Percentiles rank a stretch among this genome's conserved stretches.
These are phyloP conservation scores for Caenorhabditis zanzibari DNA, from an alignment of 2,888 invertebrate species.

Conservation along the genomic window DNA sequence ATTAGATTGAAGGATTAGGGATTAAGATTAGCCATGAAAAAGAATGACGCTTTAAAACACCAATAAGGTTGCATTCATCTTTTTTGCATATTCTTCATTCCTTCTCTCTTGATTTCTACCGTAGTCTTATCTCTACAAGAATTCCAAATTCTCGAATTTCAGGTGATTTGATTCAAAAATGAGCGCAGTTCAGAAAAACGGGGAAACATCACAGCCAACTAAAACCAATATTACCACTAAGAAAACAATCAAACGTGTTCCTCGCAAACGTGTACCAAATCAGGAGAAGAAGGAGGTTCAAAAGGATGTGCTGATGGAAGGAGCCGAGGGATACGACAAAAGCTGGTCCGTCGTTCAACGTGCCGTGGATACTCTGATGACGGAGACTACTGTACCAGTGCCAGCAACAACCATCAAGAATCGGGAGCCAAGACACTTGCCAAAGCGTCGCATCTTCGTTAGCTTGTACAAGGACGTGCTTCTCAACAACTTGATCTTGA, in stretches of 20 bases:
- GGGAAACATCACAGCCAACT: constrained; percentile 21
- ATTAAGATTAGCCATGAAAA: constrained; percentile 39
- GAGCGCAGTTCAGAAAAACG: constrained; percentile 54
- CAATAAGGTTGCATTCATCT: constrained; percentile 24
- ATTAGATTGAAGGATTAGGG: constrained; percentile 44
- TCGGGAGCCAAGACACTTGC: constrained; percentile 54
- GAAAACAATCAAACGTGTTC: constrained; percentile 35
- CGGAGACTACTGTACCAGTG: constrained; percentile 50
- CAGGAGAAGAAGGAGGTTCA: constrained; percentile 22
- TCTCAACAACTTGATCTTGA: constrained; percentile 52
- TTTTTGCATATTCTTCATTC: background rate
- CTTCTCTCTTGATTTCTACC: background rate
- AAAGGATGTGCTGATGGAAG: constrained; percentile 43
- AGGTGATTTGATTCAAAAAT: constrained; percentile 55
- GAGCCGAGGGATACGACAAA: constrained; percentile 43
- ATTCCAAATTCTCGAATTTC: constrained; percentile 15
- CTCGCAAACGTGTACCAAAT: constrained; percentile 48
- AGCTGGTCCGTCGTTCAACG: constrained; percentile 57
- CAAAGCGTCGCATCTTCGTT: constrained; percentile 53
- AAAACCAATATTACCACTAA: constrained; percentile 26
- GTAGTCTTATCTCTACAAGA: background rate
- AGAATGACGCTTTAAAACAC: constrained; percentile 19
- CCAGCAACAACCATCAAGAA: constrained; percentile 38
- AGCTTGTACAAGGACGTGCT: constrained; percentile 50
- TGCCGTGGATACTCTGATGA: constrained; percentile 58